Conservation (phyloP, 2,888 invertebrate species). For the Ormyrus thymus region DNA sequence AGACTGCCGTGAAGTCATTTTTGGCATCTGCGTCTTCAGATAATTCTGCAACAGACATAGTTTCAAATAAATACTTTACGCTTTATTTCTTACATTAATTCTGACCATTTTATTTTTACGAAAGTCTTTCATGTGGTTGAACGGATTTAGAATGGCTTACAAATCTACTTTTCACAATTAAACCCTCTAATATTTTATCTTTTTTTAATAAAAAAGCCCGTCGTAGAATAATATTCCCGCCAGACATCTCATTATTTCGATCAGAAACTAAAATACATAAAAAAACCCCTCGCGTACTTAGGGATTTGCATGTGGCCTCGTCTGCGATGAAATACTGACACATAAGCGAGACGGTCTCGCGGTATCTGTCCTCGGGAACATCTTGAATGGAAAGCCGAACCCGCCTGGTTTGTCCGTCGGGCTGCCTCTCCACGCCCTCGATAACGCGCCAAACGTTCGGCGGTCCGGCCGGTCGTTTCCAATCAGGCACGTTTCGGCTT, state of each 20-base stretch:
- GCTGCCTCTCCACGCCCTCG: slow-evolving; percentile 26
- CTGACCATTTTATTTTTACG: too few species aligned
- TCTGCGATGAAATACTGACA: slow-evolving; percentile 60
- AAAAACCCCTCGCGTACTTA: slow-evolving; percentile 60
- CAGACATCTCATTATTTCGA: too few species aligned
- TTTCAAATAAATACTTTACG: background rate
- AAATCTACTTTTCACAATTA: too few species aligned
- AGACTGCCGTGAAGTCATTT: slow-evolving; percentile 62
- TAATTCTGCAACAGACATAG: slow-evolving; percentile 60
- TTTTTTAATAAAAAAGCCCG: too few species aligned
- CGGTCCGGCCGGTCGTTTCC: slow-evolving; percentile 54
- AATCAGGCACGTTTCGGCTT: background rate
- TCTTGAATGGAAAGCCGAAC: slow-evolving; percentile 63
- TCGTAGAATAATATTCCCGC: too few species aligned
- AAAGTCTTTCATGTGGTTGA: too few species aligned
- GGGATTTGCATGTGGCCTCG: slow-evolving; percentile 59
- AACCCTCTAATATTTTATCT: too few species aligned
- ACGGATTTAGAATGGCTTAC: too few species aligned
- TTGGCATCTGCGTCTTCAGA: slow-evolving; percentile 61
- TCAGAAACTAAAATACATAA: too few species aligned
- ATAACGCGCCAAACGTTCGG: slow-evolving; percentile 50
- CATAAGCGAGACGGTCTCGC: slow-evolving; percentile 64
- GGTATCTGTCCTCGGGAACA: slow-evolving; percentile 64
- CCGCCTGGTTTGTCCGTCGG: background rate
- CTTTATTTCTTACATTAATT: too few species aligned